Base-by-base conservation (phyloP, 2,888 invertebrate species). In the Lasioglossum malachurum region DNA sequence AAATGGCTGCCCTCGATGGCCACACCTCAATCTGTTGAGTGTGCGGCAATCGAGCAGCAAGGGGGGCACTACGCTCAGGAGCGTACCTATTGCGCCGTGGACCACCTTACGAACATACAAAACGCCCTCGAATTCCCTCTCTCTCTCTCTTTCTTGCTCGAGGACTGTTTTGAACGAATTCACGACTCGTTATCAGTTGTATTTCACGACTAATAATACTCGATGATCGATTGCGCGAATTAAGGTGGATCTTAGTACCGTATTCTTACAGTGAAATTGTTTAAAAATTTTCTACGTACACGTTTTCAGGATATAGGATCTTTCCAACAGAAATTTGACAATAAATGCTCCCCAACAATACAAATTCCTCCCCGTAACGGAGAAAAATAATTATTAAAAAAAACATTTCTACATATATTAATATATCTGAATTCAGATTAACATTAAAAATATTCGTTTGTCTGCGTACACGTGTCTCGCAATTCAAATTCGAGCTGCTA, bases 21-120 rank as follows among this genome's bases (percentile, higher is more conserved):
- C 94, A 94, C 94, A 94, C 94, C 94, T 94, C 94, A 93, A 94
- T 94, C 93, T 93, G 93, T 93, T 92, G 93, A 93, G 93, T 93
- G 93, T 91, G 89, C 89, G 88, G 84, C 89, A 82, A 89, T 86
- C 87, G 88, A 78, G 81, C 84, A 78, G 88, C 49, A 86, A 71
- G 86, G 86, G 87, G 84, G 79, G 82, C 77, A 73, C 44, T 75
- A 79, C 71, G 64, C 77, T 27, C 84, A 84, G 84, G 82, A 69
- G 23, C 79, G 87, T 80, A 80, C n/a, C 64, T 49, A 38, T 7
- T 0, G 5, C 27, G 31, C 23, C 8, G 7, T 10, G 57, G 2
- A 10, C 60, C 46, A 49, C n/a, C 44, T 2, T 19, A 19, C 41
- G 2, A 60, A 49, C 14, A 27, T 23, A 19, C 44, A 7, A 12